Conservation (phyloP, 2,797 vertebrate genomes). For the Protosalanx chinensis region DNA sequence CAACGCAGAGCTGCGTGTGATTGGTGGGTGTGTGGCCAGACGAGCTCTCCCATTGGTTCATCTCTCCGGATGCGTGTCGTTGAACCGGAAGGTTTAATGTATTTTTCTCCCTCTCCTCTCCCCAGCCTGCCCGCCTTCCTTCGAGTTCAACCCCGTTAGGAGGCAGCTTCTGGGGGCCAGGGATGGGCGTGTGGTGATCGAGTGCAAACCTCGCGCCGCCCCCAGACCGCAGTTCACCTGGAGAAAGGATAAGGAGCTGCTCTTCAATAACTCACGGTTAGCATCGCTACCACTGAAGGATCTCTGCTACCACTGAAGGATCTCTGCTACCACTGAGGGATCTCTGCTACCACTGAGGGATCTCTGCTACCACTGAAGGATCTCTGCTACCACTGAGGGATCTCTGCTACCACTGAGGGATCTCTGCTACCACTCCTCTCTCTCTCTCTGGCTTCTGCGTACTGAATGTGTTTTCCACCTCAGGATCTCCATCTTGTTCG, state of each 20-base stretch:
- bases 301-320: not conserved
- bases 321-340: not conserved
- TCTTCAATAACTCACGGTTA: constrained; percentile 89
- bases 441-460: no score
- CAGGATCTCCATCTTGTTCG: constrained; percentile 87
- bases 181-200: constrained; percentile 88
- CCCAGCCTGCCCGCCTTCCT: constrained; percentile 88
- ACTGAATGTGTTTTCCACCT: not conserved
- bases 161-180: constrained; percentile 89
- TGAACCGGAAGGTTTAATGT: not conserved
- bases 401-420: not conserved
- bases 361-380: not conserved
- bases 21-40: constrained; percentile 73
- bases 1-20: constrained; percentile 92
- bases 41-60: not conserved
- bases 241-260: constrained; percentile 91
- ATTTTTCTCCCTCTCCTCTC: constrained; percentile 22
- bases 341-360: no score
- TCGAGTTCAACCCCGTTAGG: constrained; percentile 92
- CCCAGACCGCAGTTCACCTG: constrained; percentile 89
- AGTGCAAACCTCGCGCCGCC: constrained; percentile 93
- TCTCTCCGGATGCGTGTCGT: not conserved
- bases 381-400: not conserved
- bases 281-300: constrained; percentile 28
- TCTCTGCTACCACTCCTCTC: not conserved